Evolutionary conservation across 2,797 vertebrate genomes (phyloP).

Genomic region (Astyanax mexicanus): DNA sequence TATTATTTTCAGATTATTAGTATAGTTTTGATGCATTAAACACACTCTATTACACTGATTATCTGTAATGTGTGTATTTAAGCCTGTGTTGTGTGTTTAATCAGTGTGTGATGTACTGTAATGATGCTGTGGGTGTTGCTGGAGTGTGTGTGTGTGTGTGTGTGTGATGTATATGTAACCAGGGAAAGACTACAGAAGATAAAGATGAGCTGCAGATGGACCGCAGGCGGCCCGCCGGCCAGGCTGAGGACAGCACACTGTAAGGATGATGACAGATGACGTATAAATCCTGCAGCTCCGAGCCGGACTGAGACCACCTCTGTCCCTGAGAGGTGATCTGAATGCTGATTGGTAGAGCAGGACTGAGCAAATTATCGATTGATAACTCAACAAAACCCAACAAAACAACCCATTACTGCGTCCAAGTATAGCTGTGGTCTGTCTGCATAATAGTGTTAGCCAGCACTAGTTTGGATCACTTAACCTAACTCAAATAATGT

Average conservation of each 20-base stretch:
- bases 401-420: too few species aligned
- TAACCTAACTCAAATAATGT: too few species aligned
- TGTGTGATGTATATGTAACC: constrained; percentile 42
- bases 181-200: constrained; percentile 26
- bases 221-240: constrained; percentile 15
- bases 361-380: neutral
- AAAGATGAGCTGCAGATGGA: constrained; percentile 31
- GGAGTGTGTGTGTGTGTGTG: too few species aligned
- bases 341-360: neutral
- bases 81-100: too few species aligned
- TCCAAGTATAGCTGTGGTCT: too few species aligned
- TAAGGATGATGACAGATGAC: constrained; percentile 28
- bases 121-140: constrained; percentile 3
- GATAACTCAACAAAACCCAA: too few species aligned
- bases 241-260: neutral
- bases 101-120: constrained; percentile 5
- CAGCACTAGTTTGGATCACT: too few species aligned
- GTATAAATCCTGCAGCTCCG: constrained; percentile 18
- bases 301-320: neutral
- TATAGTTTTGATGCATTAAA: too few species aligned
- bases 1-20: too few species aligned
- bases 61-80: too few species aligned
- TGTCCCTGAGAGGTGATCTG: neutral
- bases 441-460: too few species aligned
- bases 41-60: too few species aligned